These are phyloP conservation scores for Telmatochromis brachygnathus DNA, from an alignment of 2,113 vertebrate genomes.

Conservation along the genomic window DNA sequence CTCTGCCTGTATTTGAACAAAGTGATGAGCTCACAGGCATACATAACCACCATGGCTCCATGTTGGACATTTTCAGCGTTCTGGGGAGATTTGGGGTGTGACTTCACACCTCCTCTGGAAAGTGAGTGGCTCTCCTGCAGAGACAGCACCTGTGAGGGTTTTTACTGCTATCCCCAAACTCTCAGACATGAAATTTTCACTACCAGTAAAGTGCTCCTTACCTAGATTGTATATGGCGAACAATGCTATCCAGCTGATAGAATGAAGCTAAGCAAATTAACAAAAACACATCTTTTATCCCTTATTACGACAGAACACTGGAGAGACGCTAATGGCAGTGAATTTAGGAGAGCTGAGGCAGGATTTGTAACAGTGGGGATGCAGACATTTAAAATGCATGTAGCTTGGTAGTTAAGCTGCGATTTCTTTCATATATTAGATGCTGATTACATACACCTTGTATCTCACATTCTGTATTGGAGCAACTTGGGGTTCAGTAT, in stretches of 20 bases:
- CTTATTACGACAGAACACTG: neutral
- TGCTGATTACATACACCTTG: neutral
- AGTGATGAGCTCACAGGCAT: neutral
- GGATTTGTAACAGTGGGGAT: neutral
- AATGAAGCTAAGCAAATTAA: neutral
- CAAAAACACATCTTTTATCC: neutral
- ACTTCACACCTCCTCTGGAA: conserved; percentile 11
- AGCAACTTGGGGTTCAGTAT: neutral
- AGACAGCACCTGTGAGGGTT: conserved; percentile 23
- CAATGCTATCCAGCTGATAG: neutral
- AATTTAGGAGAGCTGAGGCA: neutral
- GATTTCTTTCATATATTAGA: neutral
- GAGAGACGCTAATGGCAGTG: neutral
- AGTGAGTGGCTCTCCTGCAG: conserved; percentile 20
- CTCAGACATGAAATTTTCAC: neutral
- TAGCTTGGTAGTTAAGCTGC: neutral
- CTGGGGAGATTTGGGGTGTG: neutral
- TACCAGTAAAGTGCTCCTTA: neutral
- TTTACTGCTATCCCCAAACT: neutral
- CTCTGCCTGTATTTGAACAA: neutral
- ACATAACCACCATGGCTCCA: neutral
- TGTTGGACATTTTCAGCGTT: neutral
- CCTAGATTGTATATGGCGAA: neutral
- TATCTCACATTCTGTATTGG: neutral
- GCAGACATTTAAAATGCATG: neutral